Conservation (phyloP, 2,888 invertebrate genomes). For the Hydraecia micacea region DNA sequence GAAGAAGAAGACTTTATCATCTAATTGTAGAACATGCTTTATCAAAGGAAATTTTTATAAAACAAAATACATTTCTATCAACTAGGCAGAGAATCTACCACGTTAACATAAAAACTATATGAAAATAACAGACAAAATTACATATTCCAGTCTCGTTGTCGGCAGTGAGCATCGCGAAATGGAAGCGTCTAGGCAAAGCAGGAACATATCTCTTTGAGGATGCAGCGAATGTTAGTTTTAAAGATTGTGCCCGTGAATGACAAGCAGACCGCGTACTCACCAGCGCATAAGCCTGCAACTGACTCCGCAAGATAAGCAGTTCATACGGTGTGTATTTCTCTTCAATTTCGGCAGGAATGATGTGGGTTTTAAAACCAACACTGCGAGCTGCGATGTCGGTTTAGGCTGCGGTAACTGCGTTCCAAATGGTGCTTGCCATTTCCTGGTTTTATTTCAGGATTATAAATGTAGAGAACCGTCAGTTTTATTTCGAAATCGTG, state of each 20-base stretch:
- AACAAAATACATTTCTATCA: not conserved
- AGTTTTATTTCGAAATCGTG: not conserved
- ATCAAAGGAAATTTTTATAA: not conserved
- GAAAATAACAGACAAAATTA: conserved; percentile 32
- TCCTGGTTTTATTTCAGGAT: not conserved
- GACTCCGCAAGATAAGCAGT: conserved; percentile 49
- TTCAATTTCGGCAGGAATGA: conserved; percentile 48
- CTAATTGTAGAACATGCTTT: not conserved
- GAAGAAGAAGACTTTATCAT: not conserved
- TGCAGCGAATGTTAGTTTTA: conserved; percentile 44
- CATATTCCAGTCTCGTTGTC: conserved; percentile 40
- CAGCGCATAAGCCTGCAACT: conserved; percentile 45
- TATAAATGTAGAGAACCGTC: not conserved
- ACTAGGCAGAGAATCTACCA: not conserved
- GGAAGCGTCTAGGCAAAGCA: conserved; percentile 26
- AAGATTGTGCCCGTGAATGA: conserved; percentile 45
- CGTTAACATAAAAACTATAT: not conserved
- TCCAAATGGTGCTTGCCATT: not conserved
- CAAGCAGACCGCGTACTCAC: conserved; percentile 25
- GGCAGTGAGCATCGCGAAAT: conserved; percentile 36
- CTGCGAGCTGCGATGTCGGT: not conserved
- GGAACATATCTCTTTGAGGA: conserved; percentile 23
- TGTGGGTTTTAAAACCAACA: conserved; percentile 38
- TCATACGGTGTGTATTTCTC: conserved; percentile 44
- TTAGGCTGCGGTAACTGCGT: conserved; percentile 9